Evolutionary conservation across 2,888 invertebrate genomes (phyloP).

Genomic region (Acanthosepion lycidas): DNA sequence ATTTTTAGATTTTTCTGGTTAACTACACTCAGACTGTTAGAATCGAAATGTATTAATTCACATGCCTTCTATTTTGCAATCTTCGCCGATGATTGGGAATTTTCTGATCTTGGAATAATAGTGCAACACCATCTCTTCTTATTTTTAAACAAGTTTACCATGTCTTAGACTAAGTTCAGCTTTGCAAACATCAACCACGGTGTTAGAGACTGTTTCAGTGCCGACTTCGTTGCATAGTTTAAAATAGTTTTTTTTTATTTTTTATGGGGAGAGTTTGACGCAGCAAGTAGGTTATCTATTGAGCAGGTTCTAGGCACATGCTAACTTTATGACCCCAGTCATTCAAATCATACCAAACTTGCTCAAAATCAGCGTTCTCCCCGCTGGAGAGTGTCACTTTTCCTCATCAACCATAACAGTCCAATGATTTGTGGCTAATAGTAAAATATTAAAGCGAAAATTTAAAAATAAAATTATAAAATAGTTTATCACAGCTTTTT

Average conservation of each 20-base stretch:
- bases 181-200: too few species aligned
- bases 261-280: background rate
- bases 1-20: too few species aligned
- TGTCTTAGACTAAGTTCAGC: too few species aligned
- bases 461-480: background rate
- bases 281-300: background rate
- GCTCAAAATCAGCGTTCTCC: background rate
- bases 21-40: too few species aligned
- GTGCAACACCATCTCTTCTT: too few species aligned
- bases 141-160: too few species aligned
- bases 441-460: background rate
- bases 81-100: too few species aligned
- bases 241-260: background rate
- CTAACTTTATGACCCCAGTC: background rate
- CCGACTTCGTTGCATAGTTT: background rate
- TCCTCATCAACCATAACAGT: background rate
- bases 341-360: background rate
- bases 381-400: background rate
- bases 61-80: too few species aligned
- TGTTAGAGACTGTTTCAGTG: background rate
- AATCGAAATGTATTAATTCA: too few species aligned
- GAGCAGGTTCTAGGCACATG: background rate
- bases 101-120: too few species aligned
- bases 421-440: background rate
- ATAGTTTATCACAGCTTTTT: background rate